Percentiles rank a stretch among this genome's conserved stretches.
Conservation (phyloP, 2,113 vertebrate species). For the Pseudorasbora parva region DNA sequence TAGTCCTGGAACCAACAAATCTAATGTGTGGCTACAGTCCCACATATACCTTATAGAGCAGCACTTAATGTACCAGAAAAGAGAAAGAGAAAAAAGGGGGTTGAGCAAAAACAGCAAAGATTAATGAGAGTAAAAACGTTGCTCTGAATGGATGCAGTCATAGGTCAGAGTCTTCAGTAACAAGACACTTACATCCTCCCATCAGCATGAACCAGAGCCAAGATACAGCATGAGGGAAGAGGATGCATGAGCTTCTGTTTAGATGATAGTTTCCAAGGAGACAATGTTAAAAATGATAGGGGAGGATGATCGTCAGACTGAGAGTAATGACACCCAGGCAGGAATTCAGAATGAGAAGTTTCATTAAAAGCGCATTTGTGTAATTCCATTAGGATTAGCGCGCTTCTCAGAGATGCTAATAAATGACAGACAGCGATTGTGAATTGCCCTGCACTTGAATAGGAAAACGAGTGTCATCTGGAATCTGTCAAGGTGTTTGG, state of each 20-base stretch:
- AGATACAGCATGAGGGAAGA: slow-evolving; percentile 25
- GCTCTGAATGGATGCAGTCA: slow-evolving; percentile 79
- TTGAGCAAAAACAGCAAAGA: slow-evolving; percentile 65
- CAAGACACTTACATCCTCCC: slow-evolving; percentile 76
- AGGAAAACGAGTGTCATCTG: slow-evolving; percentile 1
- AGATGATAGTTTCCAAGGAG: slow-evolving; percentile 89
- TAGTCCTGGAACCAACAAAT: slow-evolving; percentile 45
- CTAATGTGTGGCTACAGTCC: slow-evolving; percentile 35
- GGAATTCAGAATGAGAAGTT: slow-evolving; percentile 69
- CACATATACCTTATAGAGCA: slow-evolving; percentile 43
- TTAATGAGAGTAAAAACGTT: slow-evolving; percentile 47
- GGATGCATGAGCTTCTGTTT: slow-evolving; percentile 81
- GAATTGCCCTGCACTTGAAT: slow-evolving; percentile 39
- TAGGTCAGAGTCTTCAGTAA: slow-evolving; percentile 82
- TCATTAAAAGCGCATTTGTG: slow-evolving; percentile 74
- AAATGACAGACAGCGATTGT: slow-evolving; percentile 40
- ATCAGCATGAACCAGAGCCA: slow-evolving; percentile 35
- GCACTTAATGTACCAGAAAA: slow-evolving; percentile 44
- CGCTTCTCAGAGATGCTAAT: slow-evolving; percentile 34
- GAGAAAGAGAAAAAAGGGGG: slow-evolving; percentile 21
- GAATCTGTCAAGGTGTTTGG: not conserved
- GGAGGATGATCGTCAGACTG: slow-evolving; percentile 72
- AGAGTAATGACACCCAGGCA: slow-evolving; percentile 68
- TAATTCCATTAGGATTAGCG: slow-evolving; percentile 81
- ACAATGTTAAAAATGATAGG: slow-evolving; percentile 78